Percentiles rank a stretch among this genome's conserved stretches.
Evolutionary conservation across 1,140 invertebrate genomes (phyloP).

Genomic region (Diploscapter pachys): DNA sequence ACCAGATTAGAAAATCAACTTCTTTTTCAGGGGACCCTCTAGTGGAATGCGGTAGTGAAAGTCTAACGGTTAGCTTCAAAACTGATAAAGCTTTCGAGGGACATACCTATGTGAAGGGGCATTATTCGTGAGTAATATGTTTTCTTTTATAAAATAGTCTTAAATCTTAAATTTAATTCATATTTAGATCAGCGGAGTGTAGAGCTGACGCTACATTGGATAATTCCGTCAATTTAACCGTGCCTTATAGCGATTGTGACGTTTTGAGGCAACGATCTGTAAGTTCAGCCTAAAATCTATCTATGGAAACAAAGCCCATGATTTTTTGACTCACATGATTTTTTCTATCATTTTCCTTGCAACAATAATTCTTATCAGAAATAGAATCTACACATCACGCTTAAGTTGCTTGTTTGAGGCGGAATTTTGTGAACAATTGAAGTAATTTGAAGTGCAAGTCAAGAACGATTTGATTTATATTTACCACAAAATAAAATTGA

Average conservation of each 20-base stretch:
- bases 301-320: too few species aligned
- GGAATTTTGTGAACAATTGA: conserved; percentile 2
- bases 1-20: too few species aligned
- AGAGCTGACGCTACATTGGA: conserved; percentile 37
- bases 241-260: conserved; percentile 38
- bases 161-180: not conserved
- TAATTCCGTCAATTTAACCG: conserved; percentile 32
- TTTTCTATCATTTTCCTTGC: not conserved
- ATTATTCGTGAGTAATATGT: conserved; percentile 25
- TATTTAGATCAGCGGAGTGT: conserved; percentile 32
- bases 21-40: conserved; percentile 34
- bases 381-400: not conserved
- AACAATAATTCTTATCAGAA: not conserved
- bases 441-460: not conserved
- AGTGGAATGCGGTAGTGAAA: conserved; percentile 40
- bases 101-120: conserved; percentile 43
- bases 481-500: not conserved
- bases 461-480: not conserved
- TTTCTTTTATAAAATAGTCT: conserved; percentile 3
- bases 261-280: conserved; percentile 42
- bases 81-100: conserved; percentile 41
- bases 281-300: conserved; percentile 6
- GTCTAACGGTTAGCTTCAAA: conserved; percentile 38
- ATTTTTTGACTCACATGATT: not conserved
- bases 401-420: not conserved